Conservation (phyloP, 2,888 invertebrate genomes). For the Nephrotoma guestfalica region DNA sequence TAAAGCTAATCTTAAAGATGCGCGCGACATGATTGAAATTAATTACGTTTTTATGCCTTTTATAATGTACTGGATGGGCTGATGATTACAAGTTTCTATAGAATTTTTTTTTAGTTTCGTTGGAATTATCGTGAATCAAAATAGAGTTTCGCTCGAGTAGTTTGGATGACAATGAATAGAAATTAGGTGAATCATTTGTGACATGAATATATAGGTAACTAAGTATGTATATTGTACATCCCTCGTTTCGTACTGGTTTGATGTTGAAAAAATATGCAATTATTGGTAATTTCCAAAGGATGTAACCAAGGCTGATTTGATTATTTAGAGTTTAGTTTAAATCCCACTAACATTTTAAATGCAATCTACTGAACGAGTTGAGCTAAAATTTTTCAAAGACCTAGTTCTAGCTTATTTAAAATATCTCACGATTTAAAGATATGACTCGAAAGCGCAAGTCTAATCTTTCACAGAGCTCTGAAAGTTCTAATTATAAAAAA, state of each 20-base stretch:
- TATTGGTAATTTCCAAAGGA: not conserved
- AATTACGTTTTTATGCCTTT: not conserved
- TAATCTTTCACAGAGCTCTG: too few relatives aligned
- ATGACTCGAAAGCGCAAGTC: too few relatives aligned
- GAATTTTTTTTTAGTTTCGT: not conserved
- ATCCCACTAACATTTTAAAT: too few relatives aligned
- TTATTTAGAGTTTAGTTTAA: too few relatives aligned
- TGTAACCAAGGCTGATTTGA: not conserved
- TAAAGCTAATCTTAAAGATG: not conserved
- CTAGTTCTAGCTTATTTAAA: too few relatives aligned
- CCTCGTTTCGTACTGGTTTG: not conserved
- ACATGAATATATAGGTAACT: not conserved
- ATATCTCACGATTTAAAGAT: too few relatives aligned
- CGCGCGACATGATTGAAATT: not conserved
- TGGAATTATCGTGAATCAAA: not conserved
- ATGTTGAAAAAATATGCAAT: not conserved
- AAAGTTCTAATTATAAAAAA: too few relatives aligned
- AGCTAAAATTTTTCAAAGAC: too few relatives aligned
- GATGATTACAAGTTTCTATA: not conserved
- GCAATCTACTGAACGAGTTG: too few relatives aligned
- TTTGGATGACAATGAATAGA: not conserved
- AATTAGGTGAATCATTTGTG: not conserved
- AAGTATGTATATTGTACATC: not conserved
- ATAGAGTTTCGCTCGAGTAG: not conserved
- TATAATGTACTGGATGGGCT: not conserved